A percentile compares a stretch with the other conserved stretches of the same genome.
These are phyloP conservation scores for Dreissena polymorpha DNA, from an alignment of 1,140 invertebrate genomes.

Conservation along the genomic window DNA sequence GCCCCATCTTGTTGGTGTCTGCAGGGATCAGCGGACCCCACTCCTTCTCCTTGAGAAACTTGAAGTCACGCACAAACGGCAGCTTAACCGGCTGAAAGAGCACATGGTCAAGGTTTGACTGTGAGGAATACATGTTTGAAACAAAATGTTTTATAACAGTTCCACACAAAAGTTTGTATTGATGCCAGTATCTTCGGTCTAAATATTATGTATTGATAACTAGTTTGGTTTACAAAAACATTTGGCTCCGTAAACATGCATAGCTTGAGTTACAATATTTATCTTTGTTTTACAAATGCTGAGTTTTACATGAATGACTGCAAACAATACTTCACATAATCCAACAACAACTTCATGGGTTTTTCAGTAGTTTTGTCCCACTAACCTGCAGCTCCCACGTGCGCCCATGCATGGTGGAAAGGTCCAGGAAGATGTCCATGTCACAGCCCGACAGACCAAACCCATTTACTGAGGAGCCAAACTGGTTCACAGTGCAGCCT, in stretches of 20 bases:
- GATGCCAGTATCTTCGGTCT: no score
- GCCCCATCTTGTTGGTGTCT: slow-evolving; percentile 60
- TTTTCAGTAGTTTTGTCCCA: not conserved
- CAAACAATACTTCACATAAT: not conserved
- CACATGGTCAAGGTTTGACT: no score
- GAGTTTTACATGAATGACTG: no score
- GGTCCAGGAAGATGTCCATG: slow-evolving; percentile 75
- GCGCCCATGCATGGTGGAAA: slow-evolving; percentile 57
- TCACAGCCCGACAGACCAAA: slow-evolving; percentile 76
- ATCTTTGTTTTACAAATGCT: no score
- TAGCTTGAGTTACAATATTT: no score
- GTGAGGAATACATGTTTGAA: no score
- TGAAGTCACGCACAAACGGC: slow-evolving; percentile 66
- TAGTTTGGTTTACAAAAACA: no score
- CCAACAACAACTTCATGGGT: not conserved
- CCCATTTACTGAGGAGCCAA: slow-evolving; percentile 78
- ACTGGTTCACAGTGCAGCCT: slow-evolving; percentile 73
- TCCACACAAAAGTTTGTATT: no score
- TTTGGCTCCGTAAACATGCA: no score
- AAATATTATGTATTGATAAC: no score
- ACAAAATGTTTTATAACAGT: no score
- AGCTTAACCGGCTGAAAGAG: slow-evolving; percentile 58
- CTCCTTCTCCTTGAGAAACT: slow-evolving; percentile 62
- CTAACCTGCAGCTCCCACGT: slow-evolving; percentile 54
- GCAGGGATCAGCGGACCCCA: slow-evolving; percentile 60